A percentile compares a stretch with the other conserved stretches of the same genome.
Evolutionary conservation across 2,797 vertebrate species (phyloP).

Genomic region (Esox lucius): DNA sequence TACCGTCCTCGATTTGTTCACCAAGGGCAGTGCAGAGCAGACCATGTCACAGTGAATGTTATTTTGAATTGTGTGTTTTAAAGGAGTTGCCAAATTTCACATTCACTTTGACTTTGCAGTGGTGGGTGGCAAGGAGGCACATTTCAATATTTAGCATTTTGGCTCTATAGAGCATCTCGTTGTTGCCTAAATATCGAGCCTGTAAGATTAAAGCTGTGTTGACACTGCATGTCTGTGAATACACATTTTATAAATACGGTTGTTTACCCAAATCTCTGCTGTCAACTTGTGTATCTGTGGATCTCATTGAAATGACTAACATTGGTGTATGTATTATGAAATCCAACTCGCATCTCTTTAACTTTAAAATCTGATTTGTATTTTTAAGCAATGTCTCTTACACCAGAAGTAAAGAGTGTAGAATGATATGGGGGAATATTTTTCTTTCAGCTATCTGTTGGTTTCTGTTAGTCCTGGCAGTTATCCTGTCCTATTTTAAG

Average conservation of each 20-base stretch:
- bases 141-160: background rate
- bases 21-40: background rate
- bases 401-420: background rate
- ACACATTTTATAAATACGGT: background rate
- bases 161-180: background rate
- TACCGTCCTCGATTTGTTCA: background rate
- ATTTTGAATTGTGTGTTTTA: background rate
- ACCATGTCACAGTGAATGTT: background rate
- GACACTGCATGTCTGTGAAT: background rate
- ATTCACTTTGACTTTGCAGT: background rate
- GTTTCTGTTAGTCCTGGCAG: background rate
- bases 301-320: background rate
- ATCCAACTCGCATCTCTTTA: background rate
- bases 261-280: background rate
- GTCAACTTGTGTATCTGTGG: background rate
- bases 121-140: background rate
- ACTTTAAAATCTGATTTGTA: background rate
- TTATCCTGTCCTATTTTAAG: background rate
- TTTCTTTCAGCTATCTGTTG: background rate
- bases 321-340: background rate
- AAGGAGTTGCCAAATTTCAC: background rate
- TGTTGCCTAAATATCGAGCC: slow-evolving; percentile 6
- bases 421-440: slow-evolving; percentile 1
- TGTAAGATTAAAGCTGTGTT: background rate
- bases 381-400: background rate